Evolutionary conservation across 2,113 vertebrate genomes (phyloP).

Genomic region (Ageneiosus marmoratus): DNA sequence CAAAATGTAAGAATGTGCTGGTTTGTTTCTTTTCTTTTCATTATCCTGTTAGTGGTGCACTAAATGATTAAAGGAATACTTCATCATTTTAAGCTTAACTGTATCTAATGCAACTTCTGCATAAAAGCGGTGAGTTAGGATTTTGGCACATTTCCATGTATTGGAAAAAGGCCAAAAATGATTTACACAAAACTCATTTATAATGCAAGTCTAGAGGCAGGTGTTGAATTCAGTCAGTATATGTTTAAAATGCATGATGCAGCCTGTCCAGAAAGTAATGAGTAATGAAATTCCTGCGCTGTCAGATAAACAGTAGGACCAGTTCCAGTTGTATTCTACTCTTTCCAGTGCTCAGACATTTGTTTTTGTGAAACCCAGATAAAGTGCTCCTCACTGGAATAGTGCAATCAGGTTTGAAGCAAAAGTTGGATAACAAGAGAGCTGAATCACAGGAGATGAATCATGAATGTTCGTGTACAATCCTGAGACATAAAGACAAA

Average conservation of each 20-base stretch:
- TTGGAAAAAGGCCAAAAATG: not conserved
- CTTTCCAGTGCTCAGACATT: too few relatives aligned
- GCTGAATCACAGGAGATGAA: too few relatives aligned
- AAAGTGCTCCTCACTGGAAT: too few relatives aligned
- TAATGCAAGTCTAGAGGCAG: not conserved
- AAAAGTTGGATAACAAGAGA: too few relatives aligned
- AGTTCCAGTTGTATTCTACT: too few relatives aligned
- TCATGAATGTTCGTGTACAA: too few relatives aligned
- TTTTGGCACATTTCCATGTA: not conserved
- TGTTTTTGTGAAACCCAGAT: too few relatives aligned
- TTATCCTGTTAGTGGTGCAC: not conserved
- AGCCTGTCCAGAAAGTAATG: too few relatives aligned
- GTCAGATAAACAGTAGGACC: too few relatives aligned
- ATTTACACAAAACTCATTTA: not conserved
- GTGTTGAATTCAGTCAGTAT: not conserved
- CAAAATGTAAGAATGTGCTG: conserved; percentile 46
- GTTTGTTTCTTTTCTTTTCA: not conserved
- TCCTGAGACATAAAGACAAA: too few relatives aligned
- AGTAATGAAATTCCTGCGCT: too few relatives aligned
- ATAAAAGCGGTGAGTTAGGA: not conserved
- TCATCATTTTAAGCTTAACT: not conserved
- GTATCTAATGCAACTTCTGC: not conserved
- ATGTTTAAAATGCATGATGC: not conserved
- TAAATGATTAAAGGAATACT: not conserved
- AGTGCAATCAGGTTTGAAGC: too few relatives aligned